Percentiles rank a stretch among this genome's conserved stretches.
phyloP scores from a whole-genome alignment of 1,140 invertebrate genomes.

The Polypedilum pembai region DNA sequence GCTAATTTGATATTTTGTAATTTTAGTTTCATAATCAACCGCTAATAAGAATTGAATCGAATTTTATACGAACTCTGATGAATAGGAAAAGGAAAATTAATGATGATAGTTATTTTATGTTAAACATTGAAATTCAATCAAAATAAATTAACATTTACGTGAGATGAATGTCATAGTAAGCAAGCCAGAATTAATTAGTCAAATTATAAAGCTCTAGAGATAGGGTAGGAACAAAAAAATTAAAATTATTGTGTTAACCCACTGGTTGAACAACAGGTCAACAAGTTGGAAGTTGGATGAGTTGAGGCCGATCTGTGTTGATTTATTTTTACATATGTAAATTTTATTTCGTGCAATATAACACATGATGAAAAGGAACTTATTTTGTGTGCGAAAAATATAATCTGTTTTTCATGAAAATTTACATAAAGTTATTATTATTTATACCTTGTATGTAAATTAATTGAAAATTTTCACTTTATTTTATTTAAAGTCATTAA shows the following conservation, averaged over 20 bases:
- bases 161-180: not conserved
- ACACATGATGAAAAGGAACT: not conserved
- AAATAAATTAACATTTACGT: not conserved
- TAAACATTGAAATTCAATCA: slow-evolving; percentile 13
- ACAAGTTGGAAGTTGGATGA: not conserved
- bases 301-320: not conserved
- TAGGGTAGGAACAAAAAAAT: not conserved
- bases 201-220: not conserved
- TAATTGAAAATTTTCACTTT: not conserved
- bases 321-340: not conserved
- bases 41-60: not conserved
- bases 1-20: not conserved
- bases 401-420: not conserved
- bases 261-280: too few relatives aligned
- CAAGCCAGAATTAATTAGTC: slow-evolving; percentile 18
- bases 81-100: not conserved
- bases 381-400: not conserved
- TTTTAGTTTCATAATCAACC: not conserved
- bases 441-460: not conserved
- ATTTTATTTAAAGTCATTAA: not conserved
- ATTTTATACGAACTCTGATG: not conserved
- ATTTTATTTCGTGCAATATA: not conserved
- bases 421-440: slow-evolving; percentile 10
- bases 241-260: not conserved
- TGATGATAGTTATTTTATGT: not conserved